Percentiles rank a stretch among this genome's conserved stretches.
Conservation (phyloP, 2,888 invertebrate species). For the Caenorhabditis sp. region DNA sequence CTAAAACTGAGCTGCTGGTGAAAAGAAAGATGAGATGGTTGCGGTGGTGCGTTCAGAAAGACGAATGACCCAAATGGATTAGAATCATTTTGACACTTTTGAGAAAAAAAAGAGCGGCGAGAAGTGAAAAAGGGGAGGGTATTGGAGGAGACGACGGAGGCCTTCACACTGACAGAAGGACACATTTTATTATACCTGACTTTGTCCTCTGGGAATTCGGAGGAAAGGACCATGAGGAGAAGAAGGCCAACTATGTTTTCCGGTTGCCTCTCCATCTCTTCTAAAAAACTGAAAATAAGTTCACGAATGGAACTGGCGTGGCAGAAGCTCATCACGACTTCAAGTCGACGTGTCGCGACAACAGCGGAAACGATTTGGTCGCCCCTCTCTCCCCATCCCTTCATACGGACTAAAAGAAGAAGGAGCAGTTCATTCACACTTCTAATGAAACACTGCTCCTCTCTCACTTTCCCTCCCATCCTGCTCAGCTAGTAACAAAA, state of each 20-base stretch:
- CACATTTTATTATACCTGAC: constrained; percentile 56
- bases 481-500: constrained; percentile 31
- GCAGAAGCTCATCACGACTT: constrained; percentile 47
- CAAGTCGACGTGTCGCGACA: constrained; percentile 46
- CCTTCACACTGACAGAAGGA: constrained; percentile 12
- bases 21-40: constrained; percentile 31
- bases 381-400: background rate
- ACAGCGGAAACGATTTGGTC: constrained; percentile 64
- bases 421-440: constrained; percentile 59
- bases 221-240: constrained; percentile 5
- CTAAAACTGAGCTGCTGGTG: constrained; percentile 59
- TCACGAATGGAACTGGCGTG: constrained; percentile 30
- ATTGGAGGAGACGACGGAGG: background rate
- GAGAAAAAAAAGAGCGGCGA: constrained; percentile 11
- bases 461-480: constrained; percentile 13
- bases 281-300: constrained; percentile 34
- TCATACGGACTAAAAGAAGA: constrained; percentile 10
- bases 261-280: background rate
- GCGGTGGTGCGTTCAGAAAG: constrained; percentile 40
- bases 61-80: constrained; percentile 57
- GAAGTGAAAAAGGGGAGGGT: constrained; percentile 19
- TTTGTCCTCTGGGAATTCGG: constrained; percentile 40
- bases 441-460: constrained; percentile 61
- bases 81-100: constrained; percentile 57
- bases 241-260: constrained; percentile 7